A percentile compares a stretch with the other conserved stretches of the same genome.
These are phyloP conservation scores for Lepidotrigona ventralis DNA, from an alignment of 1,140 invertebrate species.

Conservation along the genomic window DNA sequence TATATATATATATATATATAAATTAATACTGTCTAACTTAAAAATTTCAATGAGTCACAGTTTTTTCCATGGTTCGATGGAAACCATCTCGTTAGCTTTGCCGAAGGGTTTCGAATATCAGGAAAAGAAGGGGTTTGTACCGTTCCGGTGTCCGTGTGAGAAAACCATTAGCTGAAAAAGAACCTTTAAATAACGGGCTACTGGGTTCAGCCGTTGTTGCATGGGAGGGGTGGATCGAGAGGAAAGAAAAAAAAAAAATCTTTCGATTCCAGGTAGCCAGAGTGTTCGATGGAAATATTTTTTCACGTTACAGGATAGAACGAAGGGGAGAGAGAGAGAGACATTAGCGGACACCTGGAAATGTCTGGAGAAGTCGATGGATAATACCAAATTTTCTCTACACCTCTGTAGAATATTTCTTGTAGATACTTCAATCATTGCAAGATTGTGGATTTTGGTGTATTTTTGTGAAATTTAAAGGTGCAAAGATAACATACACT, in stretches of 20 bases:
- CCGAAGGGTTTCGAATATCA: constrained; percentile 58
- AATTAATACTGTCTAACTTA: neutral
- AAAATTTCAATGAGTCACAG: constrained; percentile 19
- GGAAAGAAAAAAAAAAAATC: constrained; percentile 59
- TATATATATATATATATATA: too few relatives aligned
- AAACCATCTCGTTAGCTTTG: constrained; percentile 35
- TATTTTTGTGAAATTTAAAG: too few relatives aligned
- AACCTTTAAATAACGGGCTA: constrained; percentile 71
- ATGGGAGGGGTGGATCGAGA: constrained; percentile 62
- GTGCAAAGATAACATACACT: too few relatives aligned
- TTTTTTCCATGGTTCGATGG: constrained; percentile 25
- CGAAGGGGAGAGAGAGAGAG: neutral
- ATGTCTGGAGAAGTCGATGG: neutral
- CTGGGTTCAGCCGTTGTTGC: constrained; percentile 42
- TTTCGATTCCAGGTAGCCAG: constrained; percentile 71
- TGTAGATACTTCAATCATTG: too few relatives aligned
- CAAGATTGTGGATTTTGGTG: too few relatives aligned
- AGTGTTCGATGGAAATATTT: constrained; percentile 40
- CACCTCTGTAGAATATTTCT: neutral
- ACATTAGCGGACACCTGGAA: constrained; percentile 18
- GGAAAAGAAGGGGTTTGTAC: constrained; percentile 71
- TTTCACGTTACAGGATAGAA: constrained; percentile 27
- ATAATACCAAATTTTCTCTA: neutral
- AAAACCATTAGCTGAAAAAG: constrained; percentile 74
- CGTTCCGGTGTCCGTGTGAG: constrained; percentile 67